Evolutionary conservation across 2,888 invertebrate species (phyloP).

Genomic region (Brenthis daphne): DNA sequence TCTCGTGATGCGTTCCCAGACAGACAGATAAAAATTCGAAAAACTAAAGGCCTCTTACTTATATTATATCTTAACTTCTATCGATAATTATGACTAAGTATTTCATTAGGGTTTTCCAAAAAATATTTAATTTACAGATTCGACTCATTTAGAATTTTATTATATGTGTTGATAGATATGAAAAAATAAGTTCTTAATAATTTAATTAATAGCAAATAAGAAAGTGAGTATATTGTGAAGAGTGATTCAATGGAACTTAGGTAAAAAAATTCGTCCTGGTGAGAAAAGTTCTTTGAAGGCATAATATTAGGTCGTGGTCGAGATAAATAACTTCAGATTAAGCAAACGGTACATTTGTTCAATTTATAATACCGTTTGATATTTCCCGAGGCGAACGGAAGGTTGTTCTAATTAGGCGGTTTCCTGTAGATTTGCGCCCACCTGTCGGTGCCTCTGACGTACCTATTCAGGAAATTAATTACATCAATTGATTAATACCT

Average conservation of each 20-base stretch:
- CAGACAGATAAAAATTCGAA: no score
- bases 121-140: no score
- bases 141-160: no score
- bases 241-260: neutral
- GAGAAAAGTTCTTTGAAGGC: slow-evolving; percentile 2
- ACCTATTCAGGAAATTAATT: slow-evolving; percentile 76
- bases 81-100: no score
- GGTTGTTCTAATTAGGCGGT: slow-evolving; percentile 63
- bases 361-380: slow-evolving; percentile 51
- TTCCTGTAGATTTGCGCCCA: slow-evolving; percentile 79
- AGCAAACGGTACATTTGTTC: slow-evolving; percentile 57
- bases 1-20: no score
- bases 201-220: no score
- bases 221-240: neutral
- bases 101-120: no score
- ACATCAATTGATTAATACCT: slow-evolving; percentile 74
- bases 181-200: no score
- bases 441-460: slow-evolving; percentile 72
- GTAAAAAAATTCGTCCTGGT: neutral
- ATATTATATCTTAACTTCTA: no score
- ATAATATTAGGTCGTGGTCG: slow-evolving; percentile 11
- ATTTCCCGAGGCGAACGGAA: slow-evolving; percentile 50
- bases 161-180: no score
- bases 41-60: no score
- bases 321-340: slow-evolving; percentile 36